A percentile compares a stretch with the other conserved stretches of the same genome.
phyloP scores from a whole-genome alignment of 2,888 invertebrate species.

The Beris chalybata region DNA sequence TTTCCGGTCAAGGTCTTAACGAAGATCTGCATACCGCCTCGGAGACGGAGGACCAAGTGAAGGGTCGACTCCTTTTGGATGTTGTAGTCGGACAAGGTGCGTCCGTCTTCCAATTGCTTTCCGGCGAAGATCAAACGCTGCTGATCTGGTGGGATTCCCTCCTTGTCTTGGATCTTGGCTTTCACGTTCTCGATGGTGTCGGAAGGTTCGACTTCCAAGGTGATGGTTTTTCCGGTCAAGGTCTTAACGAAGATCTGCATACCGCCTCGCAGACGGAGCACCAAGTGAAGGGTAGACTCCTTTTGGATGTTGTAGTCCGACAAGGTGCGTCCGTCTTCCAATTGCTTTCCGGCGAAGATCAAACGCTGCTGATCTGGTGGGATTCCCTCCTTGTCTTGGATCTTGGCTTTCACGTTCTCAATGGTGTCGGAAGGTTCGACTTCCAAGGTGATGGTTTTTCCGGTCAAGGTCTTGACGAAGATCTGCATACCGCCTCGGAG shows the following conservation, averaged over 20 bases:
- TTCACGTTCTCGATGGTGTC: slow-evolving; percentile 36
- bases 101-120: slow-evolving; percentile 34
- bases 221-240: slow-evolving; percentile 35
- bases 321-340: slow-evolving; percentile 35
- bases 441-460: slow-evolving; percentile 35
- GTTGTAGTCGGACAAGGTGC: slow-evolving; percentile 34
- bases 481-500: slow-evolving; percentile 40
- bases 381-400: slow-evolving; percentile 35
- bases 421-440: slow-evolving; percentile 35
- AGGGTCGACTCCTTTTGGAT: slow-evolving; percentile 34
- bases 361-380: slow-evolving; percentile 37
- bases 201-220: slow-evolving; percentile 34
- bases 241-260: slow-evolving; percentile 36
- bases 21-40: slow-evolving; percentile 34
- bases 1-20: slow-evolving; percentile 36
- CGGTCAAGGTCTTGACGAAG: slow-evolving; percentile 35
- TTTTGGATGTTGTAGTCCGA: slow-evolving; percentile 36
- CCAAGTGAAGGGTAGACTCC: slow-evolving; percentile 35
- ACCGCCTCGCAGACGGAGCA: slow-evolving; percentile 36
- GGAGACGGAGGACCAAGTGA: slow-evolving; percentile 34
- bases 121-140: slow-evolving; percentile 36
- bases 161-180: slow-evolving; percentile 36
- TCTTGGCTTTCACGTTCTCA: slow-evolving; percentile 35
- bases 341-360: slow-evolving; percentile 34
- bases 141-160: slow-evolving; percentile 36